phyloP scores from a whole-genome alignment of 1,140 invertebrate species.

The Ips nitidus region DNA sequence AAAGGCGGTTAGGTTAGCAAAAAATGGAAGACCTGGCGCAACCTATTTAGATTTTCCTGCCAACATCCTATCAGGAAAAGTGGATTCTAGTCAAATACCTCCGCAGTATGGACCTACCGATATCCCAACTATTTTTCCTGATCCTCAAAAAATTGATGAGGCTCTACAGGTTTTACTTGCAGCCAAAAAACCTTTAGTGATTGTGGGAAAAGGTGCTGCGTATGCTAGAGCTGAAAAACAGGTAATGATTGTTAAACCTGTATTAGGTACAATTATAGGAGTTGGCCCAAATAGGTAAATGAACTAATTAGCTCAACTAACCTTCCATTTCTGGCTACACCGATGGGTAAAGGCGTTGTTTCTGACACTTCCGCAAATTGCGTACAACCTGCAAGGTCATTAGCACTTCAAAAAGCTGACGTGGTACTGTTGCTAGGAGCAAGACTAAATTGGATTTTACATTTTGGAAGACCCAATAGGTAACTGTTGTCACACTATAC shows the following conservation, averaged over 20 bases:
- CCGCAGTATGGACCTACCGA: conserved; percentile 55
- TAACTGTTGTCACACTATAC: background rate
- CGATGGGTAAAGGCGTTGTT: conserved; percentile 96
- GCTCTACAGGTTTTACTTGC: conserved; percentile 69
- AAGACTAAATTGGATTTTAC: conserved; percentile 95
- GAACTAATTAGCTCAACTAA: conserved; percentile 70
- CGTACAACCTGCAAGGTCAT: conserved; percentile 82
- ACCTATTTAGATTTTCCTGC: conserved; percentile 89
- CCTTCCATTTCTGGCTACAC: conserved; percentile 89
- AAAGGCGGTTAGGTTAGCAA: conserved; percentile 82
- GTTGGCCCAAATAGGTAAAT: conserved; percentile 7
- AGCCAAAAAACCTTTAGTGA: conserved; percentile 81
- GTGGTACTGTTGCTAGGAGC: conserved; percentile 88
- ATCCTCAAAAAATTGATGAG: conserved; percentile 63
- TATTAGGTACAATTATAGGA: background rate
- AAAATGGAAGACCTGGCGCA: conserved; percentile 86
- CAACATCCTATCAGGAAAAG: conserved; percentile 59
- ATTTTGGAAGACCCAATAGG: conserved; percentile 86
- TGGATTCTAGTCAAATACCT: conserved; percentile 53
- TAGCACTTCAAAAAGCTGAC: conserved; percentile 84
- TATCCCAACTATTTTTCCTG: conserved; percentile 70
- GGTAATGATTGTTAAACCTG: conserved; percentile 51
- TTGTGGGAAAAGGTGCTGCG: conserved; percentile 93
- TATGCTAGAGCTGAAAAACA: conserved; percentile 77
- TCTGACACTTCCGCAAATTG: conserved; percentile 76